Evolutionary conservation across 2,113 vertebrate genomes (phyloP).

Genomic region (Lophochroa leadbeateri): DNA sequence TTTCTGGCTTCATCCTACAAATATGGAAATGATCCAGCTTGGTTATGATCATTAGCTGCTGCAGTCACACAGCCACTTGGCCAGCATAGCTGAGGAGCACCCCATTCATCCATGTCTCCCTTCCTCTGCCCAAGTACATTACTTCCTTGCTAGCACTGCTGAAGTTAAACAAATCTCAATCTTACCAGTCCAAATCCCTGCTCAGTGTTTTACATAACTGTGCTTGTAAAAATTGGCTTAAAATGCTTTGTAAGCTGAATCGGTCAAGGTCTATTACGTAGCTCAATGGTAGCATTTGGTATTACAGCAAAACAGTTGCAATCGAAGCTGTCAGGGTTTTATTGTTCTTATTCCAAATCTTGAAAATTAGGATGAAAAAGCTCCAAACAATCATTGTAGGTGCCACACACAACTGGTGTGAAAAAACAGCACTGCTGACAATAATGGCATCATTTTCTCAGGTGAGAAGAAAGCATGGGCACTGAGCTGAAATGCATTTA

Average conservation of each 20-base stretch:
- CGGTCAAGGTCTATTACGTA: background rate
- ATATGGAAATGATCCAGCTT: background rate
- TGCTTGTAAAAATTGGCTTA: constrained; percentile 6
- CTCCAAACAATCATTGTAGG: background rate
- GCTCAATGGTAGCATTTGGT: background rate
- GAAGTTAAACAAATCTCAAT: background rate
- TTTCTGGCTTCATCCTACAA: background rate
- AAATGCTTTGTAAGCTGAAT: constrained; percentile 11
- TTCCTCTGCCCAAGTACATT: background rate
- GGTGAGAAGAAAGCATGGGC: background rate
- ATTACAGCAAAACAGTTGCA: background rate
- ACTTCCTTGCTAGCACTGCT: background rate
- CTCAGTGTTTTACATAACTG: background rate
- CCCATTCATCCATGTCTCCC: background rate
- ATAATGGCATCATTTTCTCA: background rate
- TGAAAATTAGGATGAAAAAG: background rate
- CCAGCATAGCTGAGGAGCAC: background rate
- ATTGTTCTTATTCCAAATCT: background rate
- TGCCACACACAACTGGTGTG: background rate
- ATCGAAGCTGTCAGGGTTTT: background rate
- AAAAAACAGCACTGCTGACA: background rate
- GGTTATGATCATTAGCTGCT: background rate
- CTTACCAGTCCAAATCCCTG: background rate
- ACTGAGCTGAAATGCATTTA: background rate
- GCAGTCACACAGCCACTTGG: background rate